phyloP scores from a whole-genome alignment of 2,797 vertebrate genomes.

The Sebastes iracundus region DNA sequence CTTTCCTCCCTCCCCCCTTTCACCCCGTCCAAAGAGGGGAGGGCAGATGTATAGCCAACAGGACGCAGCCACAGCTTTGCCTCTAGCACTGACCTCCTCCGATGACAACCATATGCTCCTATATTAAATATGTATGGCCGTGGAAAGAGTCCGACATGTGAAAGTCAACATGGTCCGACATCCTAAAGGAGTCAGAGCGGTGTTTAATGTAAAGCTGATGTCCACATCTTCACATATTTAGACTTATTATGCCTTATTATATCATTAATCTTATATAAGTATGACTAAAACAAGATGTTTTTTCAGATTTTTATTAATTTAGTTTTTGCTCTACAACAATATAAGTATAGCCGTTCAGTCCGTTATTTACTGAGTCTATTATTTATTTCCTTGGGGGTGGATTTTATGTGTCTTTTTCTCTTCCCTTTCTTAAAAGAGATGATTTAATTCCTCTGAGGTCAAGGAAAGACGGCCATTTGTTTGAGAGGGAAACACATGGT shows the following conservation, averaged over 20 bases:
- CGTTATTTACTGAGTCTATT: not conserved
- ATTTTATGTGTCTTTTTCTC: not conserved
- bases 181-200: slow-evolving; percentile 5
- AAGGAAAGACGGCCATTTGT: not conserved
- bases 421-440: not conserved
- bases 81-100: slow-evolving; percentile 60
- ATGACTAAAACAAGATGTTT: not conserved
- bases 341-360: not conserved
- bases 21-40: not conserved
- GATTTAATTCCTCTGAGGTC: slow-evolving; percentile 1
- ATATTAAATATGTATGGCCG: slow-evolving; percentile 67
- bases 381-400: not conserved
- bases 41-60: slow-evolving; percentile 61
- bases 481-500: not conserved
- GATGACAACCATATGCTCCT: slow-evolving; percentile 73
- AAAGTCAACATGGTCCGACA: slow-evolving; percentile 27
- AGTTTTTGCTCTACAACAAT: not conserved
- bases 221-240: not conserved
- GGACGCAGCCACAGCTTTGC: slow-evolving; percentile 47
- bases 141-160: slow-evolving; percentile 29
- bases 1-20: not conserved
- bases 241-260: not conserved
- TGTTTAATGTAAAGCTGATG: slow-evolving; percentile 33
- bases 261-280: not conserved
- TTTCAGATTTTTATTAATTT: not conserved